Evolutionary conservation across 2,888 invertebrate genomes (phyloP).

Genomic region (Conus canariensis): DNA sequence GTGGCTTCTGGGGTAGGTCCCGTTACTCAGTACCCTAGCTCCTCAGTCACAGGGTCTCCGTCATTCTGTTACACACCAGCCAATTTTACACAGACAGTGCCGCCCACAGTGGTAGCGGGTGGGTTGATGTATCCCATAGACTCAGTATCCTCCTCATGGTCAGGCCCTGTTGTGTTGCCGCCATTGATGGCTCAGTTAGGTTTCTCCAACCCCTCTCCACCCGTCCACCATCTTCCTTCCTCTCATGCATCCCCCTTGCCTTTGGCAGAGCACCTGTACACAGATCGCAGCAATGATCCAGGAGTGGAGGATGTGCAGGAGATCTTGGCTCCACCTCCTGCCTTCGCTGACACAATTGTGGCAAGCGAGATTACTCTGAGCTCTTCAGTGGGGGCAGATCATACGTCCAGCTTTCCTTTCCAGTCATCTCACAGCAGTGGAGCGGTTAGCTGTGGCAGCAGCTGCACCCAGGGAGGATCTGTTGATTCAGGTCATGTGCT

Average conservation of each 20-base stretch:
- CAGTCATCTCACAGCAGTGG: constrained; percentile 31
- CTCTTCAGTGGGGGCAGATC: background rate
- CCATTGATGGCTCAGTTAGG: constrained; percentile 24
- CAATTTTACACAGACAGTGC: constrained; percentile 30
- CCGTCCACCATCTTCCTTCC: background rate
- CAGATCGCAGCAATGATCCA: constrained; percentile 26
- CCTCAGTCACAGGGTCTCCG: background rate
- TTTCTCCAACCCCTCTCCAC: constrained; percentile 20
- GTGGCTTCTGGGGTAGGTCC: background rate
- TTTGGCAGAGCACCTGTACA: background rate
- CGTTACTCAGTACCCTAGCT: constrained; percentile 9
- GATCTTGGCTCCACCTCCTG: constrained; percentile 55
- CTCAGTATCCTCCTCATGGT: background rate
- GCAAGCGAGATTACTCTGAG: constrained; percentile 16
- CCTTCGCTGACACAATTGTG: constrained; percentile 57
- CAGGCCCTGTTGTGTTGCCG: background rate
- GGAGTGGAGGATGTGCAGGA: constrained; percentile 58
- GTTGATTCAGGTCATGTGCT: constrained; percentile 35
- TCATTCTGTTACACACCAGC: constrained; percentile 34
- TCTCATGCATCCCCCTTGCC: background rate
- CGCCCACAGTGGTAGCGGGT: background rate
- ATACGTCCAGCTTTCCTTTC: background rate
- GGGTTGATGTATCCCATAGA: constrained; percentile 30
- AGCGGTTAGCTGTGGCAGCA: constrained; percentile 16
- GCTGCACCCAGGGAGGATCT: constrained; percentile 30